Percentiles rank a stretch among this genome's conserved stretches.
These are phyloP conservation scores for Caenorhabditis zanzibari DNA, from an alignment of 2,888 invertebrate species.

Conservation along the genomic window DNA sequence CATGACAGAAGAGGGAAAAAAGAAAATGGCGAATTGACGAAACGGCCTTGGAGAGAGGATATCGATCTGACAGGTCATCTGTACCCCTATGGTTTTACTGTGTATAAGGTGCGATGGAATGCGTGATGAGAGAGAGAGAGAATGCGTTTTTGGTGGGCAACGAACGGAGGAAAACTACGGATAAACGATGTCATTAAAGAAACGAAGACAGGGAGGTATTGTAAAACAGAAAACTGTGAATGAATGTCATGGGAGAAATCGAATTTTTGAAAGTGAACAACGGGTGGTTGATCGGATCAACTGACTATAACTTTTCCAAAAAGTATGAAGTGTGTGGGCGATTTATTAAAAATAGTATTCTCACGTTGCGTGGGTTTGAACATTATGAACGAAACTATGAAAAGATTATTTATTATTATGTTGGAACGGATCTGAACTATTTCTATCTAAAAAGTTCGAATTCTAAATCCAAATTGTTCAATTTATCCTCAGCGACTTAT, in stretches of 20 bases:
- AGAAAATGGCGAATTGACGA: conserved; percentile 58
- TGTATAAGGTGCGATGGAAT: conserved; percentile 33
- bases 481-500: not conserved
- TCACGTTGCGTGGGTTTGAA: conserved; percentile 7
- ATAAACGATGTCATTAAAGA: conserved; percentile 21
- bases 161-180: conserved; percentile 30
- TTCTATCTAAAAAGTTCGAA: not conserved
- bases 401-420: conserved; percentile 3
- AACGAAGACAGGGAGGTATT: not conserved
- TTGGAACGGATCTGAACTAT: not conserved
- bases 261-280: conserved; percentile 20
- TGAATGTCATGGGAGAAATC: not conserved
- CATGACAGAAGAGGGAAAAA: conserved; percentile 51
- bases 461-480: not conserved
- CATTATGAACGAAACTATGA: conserved; percentile 8
- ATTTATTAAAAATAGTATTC: not conserved
- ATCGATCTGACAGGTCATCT: conserved; percentile 63
- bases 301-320: not conserved
- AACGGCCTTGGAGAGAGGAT: conserved; percentile 62
- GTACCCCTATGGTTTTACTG: conserved; percentile 49
- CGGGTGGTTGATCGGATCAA: conserved; percentile 43
- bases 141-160: conserved; percentile 31
- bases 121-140: conserved; percentile 10
- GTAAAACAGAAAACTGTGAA: conserved; percentile 26
- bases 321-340: conserved; percentile 25